These are phyloP conservation scores for Pseudopipra pipra DNA, from an alignment of 2,113 vertebrate species.

Conservation along the genomic window DNA sequence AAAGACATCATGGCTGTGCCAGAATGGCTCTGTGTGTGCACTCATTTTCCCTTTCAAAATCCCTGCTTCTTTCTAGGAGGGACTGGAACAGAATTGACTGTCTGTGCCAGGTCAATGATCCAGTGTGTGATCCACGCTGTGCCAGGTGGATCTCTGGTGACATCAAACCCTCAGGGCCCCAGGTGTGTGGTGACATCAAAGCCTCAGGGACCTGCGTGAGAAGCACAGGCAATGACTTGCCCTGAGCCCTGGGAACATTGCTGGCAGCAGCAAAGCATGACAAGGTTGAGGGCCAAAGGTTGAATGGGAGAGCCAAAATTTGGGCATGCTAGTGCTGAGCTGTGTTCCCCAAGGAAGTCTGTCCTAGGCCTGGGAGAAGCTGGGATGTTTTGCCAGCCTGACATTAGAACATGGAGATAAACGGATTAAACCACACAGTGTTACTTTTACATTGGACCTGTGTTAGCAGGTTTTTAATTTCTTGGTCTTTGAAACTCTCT, in stretches of 20 bases:
- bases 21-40: background rate
- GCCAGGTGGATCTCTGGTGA: background rate
- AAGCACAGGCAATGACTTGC: background rate
- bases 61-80: background rate
- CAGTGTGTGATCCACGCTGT: too few relatives aligned
- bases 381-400: background rate
- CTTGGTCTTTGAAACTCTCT: background rate
- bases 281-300: background rate
- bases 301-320: background rate
- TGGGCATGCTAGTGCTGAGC: background rate
- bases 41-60: background rate
- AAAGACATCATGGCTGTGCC: background rate
- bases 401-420: background rate
- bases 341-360: background rate
- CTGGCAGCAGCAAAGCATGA: background rate
- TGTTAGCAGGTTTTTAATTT: background rate
- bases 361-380: background rate
- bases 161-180: background rate
- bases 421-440: background rate
- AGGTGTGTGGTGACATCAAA: background rate
- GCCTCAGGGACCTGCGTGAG: fast-evolving
- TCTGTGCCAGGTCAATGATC: too few relatives aligned
- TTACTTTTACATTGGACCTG: background rate
- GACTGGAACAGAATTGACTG: background rate
- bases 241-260: background rate